Percentiles rank a stretch among this genome's conserved stretches.
phyloP scores from a whole-genome alignment of 2,888 invertebrate species.

The Ophion obscuratus region DNA sequence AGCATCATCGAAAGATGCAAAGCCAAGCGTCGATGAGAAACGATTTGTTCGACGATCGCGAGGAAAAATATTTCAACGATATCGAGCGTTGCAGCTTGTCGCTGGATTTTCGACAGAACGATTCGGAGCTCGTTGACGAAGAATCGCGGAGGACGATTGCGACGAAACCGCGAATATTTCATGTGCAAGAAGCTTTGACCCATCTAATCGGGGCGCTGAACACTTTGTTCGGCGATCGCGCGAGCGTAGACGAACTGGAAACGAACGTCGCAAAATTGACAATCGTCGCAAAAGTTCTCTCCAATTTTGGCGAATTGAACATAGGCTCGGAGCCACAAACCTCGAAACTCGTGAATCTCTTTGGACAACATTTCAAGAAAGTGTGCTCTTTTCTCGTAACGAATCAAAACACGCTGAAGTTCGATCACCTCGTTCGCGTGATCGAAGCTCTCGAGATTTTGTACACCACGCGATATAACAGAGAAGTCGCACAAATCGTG shows the following conservation, averaged over 20 bases:
- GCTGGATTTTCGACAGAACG: slow-evolving; percentile 66
- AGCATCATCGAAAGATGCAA: background rate
- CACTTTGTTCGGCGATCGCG: slow-evolving; percentile 47
- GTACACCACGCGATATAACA: slow-evolving; percentile 71
- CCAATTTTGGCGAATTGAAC: slow-evolving; percentile 74
- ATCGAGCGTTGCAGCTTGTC: slow-evolving; percentile 74
- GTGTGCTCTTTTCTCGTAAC: background rate
- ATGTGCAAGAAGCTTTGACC: slow-evolving; percentile 66
- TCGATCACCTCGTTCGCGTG: slow-evolving; percentile 57
- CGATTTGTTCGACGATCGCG: slow-evolving; percentile 63
- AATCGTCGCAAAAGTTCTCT: slow-evolving; percentile 73
- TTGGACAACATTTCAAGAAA: slow-evolving; percentile 19
- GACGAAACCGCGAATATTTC: slow-evolving; percentile 57
- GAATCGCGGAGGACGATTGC: slow-evolving; percentile 62
- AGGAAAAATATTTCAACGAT: slow-evolving; percentile 61
- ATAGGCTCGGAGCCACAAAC: slow-evolving; percentile 45
- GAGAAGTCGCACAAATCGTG: slow-evolving; percentile 70
- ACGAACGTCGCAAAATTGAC: slow-evolving; percentile 72
- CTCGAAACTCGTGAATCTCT: background rate
- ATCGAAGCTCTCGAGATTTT: slow-evolving; percentile 70
- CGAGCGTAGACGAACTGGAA: slow-evolving; percentile 63
- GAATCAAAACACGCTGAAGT: background rate
- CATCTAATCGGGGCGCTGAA: slow-evolving; percentile 67
- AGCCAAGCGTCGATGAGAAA: slow-evolving; percentile 10
- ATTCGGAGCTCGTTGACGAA: slow-evolving; percentile 5